Evolutionary conservation across 2,113 vertebrate genomes (phyloP), one percentile per base, ranked within the genome.

Genomic region (Anguilla rostrata): DNA sequence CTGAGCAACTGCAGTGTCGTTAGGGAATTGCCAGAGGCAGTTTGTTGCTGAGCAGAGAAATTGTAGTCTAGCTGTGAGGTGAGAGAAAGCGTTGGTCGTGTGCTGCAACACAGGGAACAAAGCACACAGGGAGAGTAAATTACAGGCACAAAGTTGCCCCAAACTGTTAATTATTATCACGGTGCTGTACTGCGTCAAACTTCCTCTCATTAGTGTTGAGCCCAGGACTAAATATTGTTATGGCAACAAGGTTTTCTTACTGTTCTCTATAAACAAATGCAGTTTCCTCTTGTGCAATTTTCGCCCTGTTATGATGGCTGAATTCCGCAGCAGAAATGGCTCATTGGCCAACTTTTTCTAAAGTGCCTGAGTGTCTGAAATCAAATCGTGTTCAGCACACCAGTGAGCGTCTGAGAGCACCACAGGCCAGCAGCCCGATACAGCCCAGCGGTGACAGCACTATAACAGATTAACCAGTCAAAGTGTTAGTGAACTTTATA

Each of bases 161-260:
- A 22, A 39, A 29, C 87, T 84, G 84, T 86, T 89, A 87, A 90
- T 91, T 89, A 92, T 85, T 83, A 78, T 88, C 85, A 56, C 84
- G 43, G n/a, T 85, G 79, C 86, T 86, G 90, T 87, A 60, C 83
- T 71, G 86, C 79, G 87, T 89, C 86, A 83, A 34, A 57, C 71
- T 90, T 75, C 66, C 80, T 91, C 88, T 92, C 89, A 90, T 94
- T 92, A 94, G 90, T 40, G 16, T 9, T 60, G 83, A 85, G 84
- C 83, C 75, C 83, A 90, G 85, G 85, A 91, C 84, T 83, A 90
- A 89, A 88, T 79, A 78, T 20, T 87, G 88, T 90, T 90, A 88
- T 92, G 91, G 90, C 88, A 88, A 90, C 86, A 87, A 34, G 43
- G n/a, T 87, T 83, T 86, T 88, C 60, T 90, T 84, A 85, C 71